Evolutionary conservation across 2,113 vertebrate species (phyloP), one percentile per base, ranked within the genome.

Genomic region (Heterotis niloticus): DNA sequence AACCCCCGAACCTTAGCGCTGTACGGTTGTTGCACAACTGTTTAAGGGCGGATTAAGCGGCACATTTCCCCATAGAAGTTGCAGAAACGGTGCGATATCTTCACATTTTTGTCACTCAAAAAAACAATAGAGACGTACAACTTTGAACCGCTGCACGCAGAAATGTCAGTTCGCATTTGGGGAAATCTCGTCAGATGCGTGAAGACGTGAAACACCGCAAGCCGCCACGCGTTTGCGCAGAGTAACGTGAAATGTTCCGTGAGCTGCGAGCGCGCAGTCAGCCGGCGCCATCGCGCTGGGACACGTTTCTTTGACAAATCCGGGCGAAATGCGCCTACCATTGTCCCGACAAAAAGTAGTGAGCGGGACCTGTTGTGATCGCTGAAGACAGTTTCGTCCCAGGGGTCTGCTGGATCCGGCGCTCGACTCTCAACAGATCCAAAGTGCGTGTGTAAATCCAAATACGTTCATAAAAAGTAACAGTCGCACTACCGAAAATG

Each of bases 311-410:
- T 75, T 75, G 5, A 57, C 34, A 75, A 60, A 83, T 82, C 77
- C 83, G 84, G 82, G 56, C 79, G 64, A 78, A 80, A 82, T 83
- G 77, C 78, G 79, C 79, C 70, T 60, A 34, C 12, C 20, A 34
- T 83, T 78, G 68, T 80, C 76, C 84, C 81, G 75, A 51, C 81
- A 82, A 85, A 82, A 81, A 83, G 84, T 79, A 84, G 83, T 84
- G 34, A 83, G 86, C 85, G 81, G 84, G 86, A 92, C 88, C 87
- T 89, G 91, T 89, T 92, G 90, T 91, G 89, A 89, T 90, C 85
- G 89, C 90, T 87, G 81, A 87, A 86, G 87, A 85, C 34, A 85
- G 88, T 91, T 91, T 87, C 82, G 82, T 84, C 84, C 78, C 34
- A 67, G 56, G 76, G 78, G 62, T 74, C 60, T 67, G 75, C 82